phyloP scores from a whole-genome alignment of 92 coral and sea anemone species.

The Porites divaricata region DNA sequence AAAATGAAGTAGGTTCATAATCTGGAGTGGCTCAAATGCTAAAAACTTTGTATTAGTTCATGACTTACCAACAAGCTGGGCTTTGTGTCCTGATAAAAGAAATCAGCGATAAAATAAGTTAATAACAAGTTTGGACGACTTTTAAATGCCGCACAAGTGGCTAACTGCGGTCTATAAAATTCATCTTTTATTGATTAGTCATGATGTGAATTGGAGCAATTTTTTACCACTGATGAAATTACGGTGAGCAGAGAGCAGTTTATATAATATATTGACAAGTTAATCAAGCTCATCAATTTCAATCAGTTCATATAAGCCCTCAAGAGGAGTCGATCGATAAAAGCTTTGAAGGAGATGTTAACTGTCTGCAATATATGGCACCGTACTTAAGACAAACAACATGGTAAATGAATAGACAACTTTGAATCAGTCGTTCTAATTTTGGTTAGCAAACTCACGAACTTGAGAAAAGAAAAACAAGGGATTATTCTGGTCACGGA shows the following conservation, averaged over 20 bases:
- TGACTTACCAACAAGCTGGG: conserved; percentile 43
- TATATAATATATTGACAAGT: not conserved
- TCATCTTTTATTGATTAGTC: not conserved
- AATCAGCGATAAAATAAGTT: conserved; percentile 3
- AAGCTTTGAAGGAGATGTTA: not conserved
- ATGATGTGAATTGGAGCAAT: not conserved
- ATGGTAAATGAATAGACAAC: not conserved
- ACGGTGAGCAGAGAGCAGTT: not conserved
- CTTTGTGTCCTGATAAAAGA: conserved; percentile 36
- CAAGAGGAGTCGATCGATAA: not conserved
- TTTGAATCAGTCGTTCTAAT: not conserved
- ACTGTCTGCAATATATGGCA: too few species aligned
- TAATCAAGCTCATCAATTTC: not conserved
- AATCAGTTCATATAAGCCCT: not conserved
- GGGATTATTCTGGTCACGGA: not conserved
- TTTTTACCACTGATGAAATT: not conserved
- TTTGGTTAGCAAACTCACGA: not conserved
- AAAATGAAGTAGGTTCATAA: not conserved
- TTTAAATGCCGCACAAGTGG: not conserved
- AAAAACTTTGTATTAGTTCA: conserved; percentile 8
- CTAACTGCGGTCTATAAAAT: not conserved
- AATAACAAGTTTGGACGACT: not conserved
- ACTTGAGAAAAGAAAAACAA: not conserved
- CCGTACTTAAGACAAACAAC: not conserved
- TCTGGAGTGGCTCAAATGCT: not conserved